phyloP scores from a whole-genome alignment of 2,888 invertebrate genomes.

The Eristalis pertinax region DNA sequence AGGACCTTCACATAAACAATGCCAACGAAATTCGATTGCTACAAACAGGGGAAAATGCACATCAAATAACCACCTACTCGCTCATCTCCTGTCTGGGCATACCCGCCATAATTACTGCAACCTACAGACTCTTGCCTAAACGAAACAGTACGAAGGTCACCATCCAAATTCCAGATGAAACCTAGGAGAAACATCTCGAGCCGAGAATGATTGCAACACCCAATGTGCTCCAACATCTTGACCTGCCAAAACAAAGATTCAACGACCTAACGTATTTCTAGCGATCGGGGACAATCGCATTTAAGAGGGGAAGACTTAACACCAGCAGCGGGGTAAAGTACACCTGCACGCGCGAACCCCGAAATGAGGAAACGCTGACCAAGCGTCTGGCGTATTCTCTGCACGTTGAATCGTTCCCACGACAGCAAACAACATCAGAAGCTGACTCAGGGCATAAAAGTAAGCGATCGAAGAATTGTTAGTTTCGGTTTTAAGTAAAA shows the following conservation, averaged over 20 bases:
- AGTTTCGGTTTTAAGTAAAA: too few relatives aligned
- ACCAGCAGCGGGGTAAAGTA: neutral
- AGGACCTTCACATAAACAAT: conserved; percentile 37
- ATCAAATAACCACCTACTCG: neutral
- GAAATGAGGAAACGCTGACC: too few relatives aligned
- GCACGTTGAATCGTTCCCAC: too few relatives aligned
- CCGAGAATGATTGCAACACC: neutral
- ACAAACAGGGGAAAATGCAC: neutral
- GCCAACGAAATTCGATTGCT: neutral
- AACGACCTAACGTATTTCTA: conserved; percentile 1
- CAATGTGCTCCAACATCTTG: neutral
- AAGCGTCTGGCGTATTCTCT: too few relatives aligned
- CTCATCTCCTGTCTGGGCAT: neutral
- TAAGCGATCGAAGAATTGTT: too few relatives aligned
- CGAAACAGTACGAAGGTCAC: conserved; percentile 7
- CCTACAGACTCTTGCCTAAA: neutral
- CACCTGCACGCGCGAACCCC: neutral
- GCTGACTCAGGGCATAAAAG: too few relatives aligned
- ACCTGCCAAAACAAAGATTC: neutral
- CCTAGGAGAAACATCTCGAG: neutral
- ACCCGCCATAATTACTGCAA: neutral
- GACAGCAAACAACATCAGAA: too few relatives aligned
- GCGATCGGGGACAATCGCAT: conserved; percentile 6
- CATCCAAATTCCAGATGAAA: conserved; percentile 9
- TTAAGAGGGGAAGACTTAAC: conserved; percentile 14